Percentiles rank a stretch among this genome's conserved stretches.
phyloP scores from a whole-genome alignment of 1,140 invertebrate genomes.

The Aradophagus sp. region DNA sequence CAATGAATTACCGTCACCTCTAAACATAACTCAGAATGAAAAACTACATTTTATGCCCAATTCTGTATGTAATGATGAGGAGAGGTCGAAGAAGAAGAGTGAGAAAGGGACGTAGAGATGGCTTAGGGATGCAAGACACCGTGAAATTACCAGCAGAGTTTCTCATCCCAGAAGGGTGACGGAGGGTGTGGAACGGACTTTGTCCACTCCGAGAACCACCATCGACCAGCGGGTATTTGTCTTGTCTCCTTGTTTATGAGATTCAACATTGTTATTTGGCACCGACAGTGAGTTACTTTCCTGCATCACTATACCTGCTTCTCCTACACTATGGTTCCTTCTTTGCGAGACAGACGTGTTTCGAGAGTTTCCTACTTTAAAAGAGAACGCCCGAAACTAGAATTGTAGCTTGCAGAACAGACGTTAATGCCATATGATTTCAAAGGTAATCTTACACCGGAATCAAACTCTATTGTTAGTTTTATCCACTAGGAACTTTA shows the following conservation, averaged over 20 bases:
- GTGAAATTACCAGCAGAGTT: constrained; percentile 76
- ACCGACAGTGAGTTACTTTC: constrained; percentile 71
- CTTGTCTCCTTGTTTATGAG: constrained; percentile 77
- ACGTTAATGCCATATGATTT: constrained; percentile 63
- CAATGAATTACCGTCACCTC: too few relatives aligned
- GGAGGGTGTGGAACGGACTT: constrained; percentile 72
- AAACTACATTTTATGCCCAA: too few relatives aligned
- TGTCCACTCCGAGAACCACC: constrained; percentile 72
- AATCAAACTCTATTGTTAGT: constrained; percentile 55
- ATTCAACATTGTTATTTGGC: constrained; percentile 77
- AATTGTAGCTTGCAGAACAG: constrained; percentile 59
- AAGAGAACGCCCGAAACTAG: constrained; percentile 67
- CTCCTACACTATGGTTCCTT: constrained; percentile 49
- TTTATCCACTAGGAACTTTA: constrained; percentile 34
- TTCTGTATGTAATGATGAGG: too few relatives aligned
- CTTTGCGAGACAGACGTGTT: constrained; percentile 65
- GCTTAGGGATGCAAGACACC: constrained; percentile 76
- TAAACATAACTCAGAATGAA: too few relatives aligned
- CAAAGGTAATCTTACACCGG: constrained; percentile 60
- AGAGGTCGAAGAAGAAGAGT: constrained; percentile 54
- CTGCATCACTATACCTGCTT: constrained; percentile 50
- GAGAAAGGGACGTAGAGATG: constrained; percentile 58
- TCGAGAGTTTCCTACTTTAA: constrained; percentile 73
- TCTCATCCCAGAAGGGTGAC: constrained; percentile 69
- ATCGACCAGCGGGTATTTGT: constrained; percentile 74